Conservation (phyloP, 2,888 invertebrate species). For the Agrotis ipsilon region DNA sequence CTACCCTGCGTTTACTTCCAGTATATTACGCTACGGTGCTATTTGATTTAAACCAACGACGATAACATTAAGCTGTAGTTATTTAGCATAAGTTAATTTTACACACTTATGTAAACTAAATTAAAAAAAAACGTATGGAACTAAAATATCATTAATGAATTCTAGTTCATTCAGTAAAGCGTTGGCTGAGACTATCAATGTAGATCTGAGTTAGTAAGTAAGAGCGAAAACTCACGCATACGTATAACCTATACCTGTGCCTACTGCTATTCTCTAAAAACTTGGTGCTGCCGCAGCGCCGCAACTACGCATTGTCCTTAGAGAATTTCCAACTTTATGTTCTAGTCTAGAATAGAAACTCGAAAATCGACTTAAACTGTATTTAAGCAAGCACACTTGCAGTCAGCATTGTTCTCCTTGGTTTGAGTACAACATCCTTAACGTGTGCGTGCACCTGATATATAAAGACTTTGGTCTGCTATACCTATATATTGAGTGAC, state of each 20-base stretch:
- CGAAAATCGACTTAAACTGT: too few relatives aligned
- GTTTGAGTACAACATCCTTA: too few relatives aligned
- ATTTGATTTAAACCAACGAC: neutral
- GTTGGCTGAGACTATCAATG: conserved; percentile 24
- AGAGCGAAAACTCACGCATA: too few relatives aligned
- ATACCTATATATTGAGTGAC: neutral
- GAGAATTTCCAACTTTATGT: too few relatives aligned
- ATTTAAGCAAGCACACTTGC: neutral
- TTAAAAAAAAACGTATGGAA: too few relatives aligned
- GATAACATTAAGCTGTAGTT: conserved; percentile 7
- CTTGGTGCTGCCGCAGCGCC: too few relatives aligned
- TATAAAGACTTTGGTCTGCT: neutral
- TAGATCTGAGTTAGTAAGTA: conserved; percentile 10
- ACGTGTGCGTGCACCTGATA: too few relatives aligned
- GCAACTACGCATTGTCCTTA: too few relatives aligned
- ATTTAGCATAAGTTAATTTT: conserved; percentile 13
- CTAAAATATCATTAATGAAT: conserved; percentile 13
- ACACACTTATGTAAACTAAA: too few relatives aligned
- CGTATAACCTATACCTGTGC: too few relatives aligned
- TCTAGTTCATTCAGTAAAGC: conserved; percentile 15
- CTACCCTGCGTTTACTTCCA: neutral
- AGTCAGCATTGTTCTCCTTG: neutral
- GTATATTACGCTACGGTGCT: neutral
- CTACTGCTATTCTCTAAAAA: too few relatives aligned
- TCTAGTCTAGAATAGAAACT: too few relatives aligned